Evolutionary conservation across 92 coral and sea anemone genomes (phyloP).

Genomic region (Isaurus tuberculatus): DNA sequence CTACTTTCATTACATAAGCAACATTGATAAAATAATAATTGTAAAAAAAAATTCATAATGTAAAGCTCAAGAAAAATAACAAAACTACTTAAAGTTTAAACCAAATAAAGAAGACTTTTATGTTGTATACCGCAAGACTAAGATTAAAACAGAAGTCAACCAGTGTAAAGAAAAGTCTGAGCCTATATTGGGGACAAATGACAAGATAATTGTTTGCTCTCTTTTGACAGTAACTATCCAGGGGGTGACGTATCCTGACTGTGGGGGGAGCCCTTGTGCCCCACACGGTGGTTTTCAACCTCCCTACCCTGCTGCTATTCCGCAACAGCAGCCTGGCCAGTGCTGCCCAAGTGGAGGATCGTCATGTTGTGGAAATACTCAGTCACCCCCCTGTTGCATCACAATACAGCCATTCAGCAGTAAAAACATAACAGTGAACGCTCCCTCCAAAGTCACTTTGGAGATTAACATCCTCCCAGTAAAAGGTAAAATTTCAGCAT

Average conservation of each 20-base stretch:
- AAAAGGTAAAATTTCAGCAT: slow-evolving; percentile 5
- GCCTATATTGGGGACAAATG: neutral
- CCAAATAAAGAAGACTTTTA: no score
- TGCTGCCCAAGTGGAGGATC: slow-evolving; percentile 37
- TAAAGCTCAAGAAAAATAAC: no score
- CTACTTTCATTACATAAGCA: no score
- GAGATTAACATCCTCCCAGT: slow-evolving; percentile 42
- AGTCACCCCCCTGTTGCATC: slow-evolving; percentile 31
- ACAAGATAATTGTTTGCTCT: neutral
- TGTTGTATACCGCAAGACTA: no score
- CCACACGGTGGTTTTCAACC: slow-evolving; percentile 6
- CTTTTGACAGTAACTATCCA: slow-evolving; percentile 30
- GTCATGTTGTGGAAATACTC: slow-evolving; percentile 12
- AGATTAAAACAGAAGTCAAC: no score
- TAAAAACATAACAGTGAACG: slow-evolving; percentile 28
- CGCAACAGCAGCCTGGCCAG: neutral
- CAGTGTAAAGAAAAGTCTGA: neutral
- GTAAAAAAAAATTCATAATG: no score
- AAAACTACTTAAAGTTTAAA: no score
- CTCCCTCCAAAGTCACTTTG: slow-evolving; percentile 35
- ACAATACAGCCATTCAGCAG: slow-evolving; percentile 19
- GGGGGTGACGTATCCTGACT: slow-evolving; percentile 28
- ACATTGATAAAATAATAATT: no score
- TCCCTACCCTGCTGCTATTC: neutral
- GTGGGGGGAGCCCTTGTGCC: slow-evolving; percentile 39